These are phyloP conservation scores for Drosophila mayri DNA, from an alignment of 1,140 invertebrate genomes.

Conservation along the genomic window DNA sequence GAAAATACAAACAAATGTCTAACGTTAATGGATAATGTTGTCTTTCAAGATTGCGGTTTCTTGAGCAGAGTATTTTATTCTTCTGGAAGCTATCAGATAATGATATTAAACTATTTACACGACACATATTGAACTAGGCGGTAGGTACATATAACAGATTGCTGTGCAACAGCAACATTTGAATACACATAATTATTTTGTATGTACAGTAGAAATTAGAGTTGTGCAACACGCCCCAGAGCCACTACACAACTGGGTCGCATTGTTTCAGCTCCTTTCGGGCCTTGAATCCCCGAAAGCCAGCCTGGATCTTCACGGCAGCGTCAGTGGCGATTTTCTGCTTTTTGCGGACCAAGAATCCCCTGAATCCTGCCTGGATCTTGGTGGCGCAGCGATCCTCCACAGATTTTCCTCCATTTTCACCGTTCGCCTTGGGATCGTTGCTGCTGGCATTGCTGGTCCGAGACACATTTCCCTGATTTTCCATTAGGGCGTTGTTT, in stretches of 20 bases:
- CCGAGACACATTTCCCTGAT: conserved; percentile 29
- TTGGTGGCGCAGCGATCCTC: conserved; percentile 89
- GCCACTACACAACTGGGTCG: conserved; percentile 30
- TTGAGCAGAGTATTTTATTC: conserved; percentile 49
- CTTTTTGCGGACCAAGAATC: conserved; percentile 89
- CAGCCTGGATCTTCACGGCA: conserved; percentile 88
- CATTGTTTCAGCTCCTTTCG: conserved; percentile 85
- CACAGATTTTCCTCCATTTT: conserved; percentile 55
- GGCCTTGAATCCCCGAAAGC: conserved; percentile 87
- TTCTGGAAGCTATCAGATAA: conserved; percentile 44
- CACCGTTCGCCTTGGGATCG: conserved; percentile 26
- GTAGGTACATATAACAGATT: conserved; percentile 28
- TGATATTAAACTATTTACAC: conserved; percentile 45
- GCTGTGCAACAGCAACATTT: conserved; percentile 28
- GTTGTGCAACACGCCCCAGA: conserved; percentile 15
- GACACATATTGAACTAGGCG: conserved; percentile 40
- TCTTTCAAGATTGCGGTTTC: conserved; percentile 46
- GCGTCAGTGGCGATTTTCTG: conserved; percentile 86
- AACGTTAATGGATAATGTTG: conserved; percentile 40
- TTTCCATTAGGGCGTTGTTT: conserved; percentile 48
- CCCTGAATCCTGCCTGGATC: conserved; percentile 91
- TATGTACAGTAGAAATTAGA: conserved; percentile 44
- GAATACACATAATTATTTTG: conserved; percentile 45
- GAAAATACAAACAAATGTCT: conserved; percentile 33
- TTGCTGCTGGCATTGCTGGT: conserved; percentile 15